Percentiles rank a stretch among this genome's conserved stretches.
phyloP scores from a whole-genome alignment of 1,140 invertebrate genomes.

The Pseudoatta argentina region DNA sequence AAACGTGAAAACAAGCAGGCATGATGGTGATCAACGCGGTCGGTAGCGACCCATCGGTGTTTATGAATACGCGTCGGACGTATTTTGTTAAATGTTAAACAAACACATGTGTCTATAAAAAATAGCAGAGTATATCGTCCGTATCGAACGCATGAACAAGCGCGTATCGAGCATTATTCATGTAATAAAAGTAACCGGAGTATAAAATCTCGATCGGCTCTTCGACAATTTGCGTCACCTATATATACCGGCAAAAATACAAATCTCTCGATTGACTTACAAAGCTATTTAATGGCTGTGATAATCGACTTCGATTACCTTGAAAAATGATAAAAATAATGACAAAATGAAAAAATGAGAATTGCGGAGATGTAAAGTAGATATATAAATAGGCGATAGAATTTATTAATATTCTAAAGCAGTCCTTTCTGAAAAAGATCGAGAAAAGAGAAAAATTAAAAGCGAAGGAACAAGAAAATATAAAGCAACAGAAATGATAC shows the following conservation, averaged over 20 bases:
- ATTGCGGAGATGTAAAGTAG: not conserved
- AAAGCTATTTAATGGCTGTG: not conserved
- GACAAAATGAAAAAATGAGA: slow-evolving; percentile 1
- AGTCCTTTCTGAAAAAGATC: too few species aligned
- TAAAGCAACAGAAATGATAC: too few species aligned
- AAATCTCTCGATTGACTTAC: slow-evolving; percentile 3
- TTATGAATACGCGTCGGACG: slow-evolving; percentile 49
- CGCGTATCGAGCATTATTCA: slow-evolving; percentile 9
- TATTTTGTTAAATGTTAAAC: slow-evolving; percentile 61
- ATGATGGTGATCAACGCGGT: slow-evolving; percentile 59
- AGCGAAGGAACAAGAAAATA: too few species aligned
- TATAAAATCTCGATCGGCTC: not conserved
- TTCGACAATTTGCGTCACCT: not conserved
- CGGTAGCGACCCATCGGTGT: slow-evolving; percentile 33
- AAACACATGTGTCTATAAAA: slow-evolving; percentile 45
- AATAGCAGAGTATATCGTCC: slow-evolving; percentile 28
- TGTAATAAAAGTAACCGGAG: slow-evolving; percentile 23
- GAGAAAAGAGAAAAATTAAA: too few species aligned
- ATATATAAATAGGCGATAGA: too few species aligned
- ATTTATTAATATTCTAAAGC: too few species aligned
- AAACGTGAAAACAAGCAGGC: slow-evolving; percentile 57
- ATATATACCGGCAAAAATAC: not conserved
- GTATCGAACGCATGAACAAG: slow-evolving; percentile 12
- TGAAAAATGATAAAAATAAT: not conserved
- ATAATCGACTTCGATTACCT: not conserved